Evolutionary conservation across 2,113 vertebrate species (phyloP).

Genomic region (Neogale vison): DNA sequence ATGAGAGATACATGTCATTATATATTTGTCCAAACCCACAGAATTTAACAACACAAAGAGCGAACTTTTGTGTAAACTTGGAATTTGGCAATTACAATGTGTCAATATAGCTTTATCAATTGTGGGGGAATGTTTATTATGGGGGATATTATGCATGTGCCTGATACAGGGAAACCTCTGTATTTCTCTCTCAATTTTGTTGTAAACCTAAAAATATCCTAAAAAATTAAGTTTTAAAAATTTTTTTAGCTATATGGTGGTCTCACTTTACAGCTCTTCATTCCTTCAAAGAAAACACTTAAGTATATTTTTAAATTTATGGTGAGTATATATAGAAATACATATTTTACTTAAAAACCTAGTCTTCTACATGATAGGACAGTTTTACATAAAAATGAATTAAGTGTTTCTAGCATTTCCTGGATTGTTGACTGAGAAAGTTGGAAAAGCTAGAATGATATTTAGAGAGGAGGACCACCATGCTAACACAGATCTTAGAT

Average conservation of each 20-base stretch:
- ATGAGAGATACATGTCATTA: not conserved
- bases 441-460: too few relatives aligned
- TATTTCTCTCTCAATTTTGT: not conserved
- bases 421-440: not conserved
- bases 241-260: not conserved
- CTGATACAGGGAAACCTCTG: not conserved
- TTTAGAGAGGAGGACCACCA: not conserved
- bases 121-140: not conserved
- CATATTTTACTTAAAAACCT: not conserved
- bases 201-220: not conserved
- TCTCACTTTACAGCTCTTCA: not conserved
- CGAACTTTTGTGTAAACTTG: not conserved
- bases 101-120: not conserved
- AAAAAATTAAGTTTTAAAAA: not conserved
- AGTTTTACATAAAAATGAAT: not conserved
- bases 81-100: not conserved
- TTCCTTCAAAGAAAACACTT: not conserved
- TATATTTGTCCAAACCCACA: not conserved
- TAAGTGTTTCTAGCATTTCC: not conserved
- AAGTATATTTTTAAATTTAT: not conserved
- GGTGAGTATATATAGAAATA: not conserved
- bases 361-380: not conserved
- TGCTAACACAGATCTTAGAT: not conserved
- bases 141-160: not conserved
- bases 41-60: not conserved